Conservation (phyloP, 2,113 vertebrate species). For the Pyrgilauda ruficollis region DNA sequence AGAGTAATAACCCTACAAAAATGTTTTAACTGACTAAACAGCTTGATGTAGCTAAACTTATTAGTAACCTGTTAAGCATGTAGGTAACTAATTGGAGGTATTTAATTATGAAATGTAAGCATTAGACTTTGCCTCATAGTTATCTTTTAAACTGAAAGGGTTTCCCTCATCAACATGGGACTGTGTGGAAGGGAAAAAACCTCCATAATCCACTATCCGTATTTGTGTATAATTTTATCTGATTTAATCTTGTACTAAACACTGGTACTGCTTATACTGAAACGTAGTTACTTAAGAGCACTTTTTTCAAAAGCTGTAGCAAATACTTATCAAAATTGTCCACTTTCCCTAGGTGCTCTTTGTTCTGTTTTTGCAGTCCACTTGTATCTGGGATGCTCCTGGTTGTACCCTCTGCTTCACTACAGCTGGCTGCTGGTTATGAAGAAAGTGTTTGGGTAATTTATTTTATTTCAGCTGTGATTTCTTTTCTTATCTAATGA, state of each 20-base stretch:
- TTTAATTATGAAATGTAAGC: constrained; percentile 41
- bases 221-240: constrained; percentile 13
- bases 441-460: background rate
- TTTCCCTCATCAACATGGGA: background rate
- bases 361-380: background rate
- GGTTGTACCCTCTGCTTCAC: background rate
- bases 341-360: background rate
- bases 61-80: constrained; percentile 32
- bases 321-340: background rate
- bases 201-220: background rate
- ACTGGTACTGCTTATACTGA: background rate
- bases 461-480: background rate
- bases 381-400: background rate
- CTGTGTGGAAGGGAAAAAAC: background rate
- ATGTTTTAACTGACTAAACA: constrained; percentile 15
- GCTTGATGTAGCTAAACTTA: constrained; percentile 30
- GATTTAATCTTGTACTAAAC: background rate
- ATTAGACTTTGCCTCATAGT: background rate
- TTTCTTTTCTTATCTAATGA: background rate
- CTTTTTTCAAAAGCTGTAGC: background rate
- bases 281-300: background rate
- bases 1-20: background rate
- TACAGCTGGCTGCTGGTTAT: background rate
- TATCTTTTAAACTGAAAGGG: constrained; percentile 34
- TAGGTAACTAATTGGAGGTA: constrained; percentile 34